Evolutionary conservation across 2,888 invertebrate genomes (phyloP), one percentile per base, ranked within the genome.

Genomic region (Heteromyza rotundicornis): DNA sequence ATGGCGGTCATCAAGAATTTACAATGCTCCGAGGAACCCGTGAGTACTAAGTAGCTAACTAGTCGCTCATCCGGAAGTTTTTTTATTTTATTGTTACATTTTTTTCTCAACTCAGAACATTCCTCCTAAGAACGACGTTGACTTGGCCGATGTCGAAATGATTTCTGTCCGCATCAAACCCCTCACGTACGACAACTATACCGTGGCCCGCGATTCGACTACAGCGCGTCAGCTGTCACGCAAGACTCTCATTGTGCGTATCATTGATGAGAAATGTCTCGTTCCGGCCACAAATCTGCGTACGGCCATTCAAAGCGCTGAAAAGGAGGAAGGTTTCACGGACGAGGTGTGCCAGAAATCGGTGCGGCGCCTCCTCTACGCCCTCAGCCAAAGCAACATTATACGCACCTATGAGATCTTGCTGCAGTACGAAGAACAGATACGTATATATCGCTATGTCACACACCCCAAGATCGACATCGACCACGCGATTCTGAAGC

Each of bases 161-260:
- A 73, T 80, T 1, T 64, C 56, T 2, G 57, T 68, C 0, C 64
- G 60, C n/a, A 55, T 78, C 1, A 72, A 72, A 10, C 60, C 35
- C 1, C 67, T 68, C 40, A 55, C 60, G 2, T 35, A 44, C n/a
- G 64, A 70, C 17, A 49, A 20, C 5, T 64, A 17, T 5, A 40
- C n/a, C 2, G 3, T 10, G 10, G 17, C 24, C 1, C 60, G 66
- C 3, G 70, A 67, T 1, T 62, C 68, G 12, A 55, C 63, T 23
- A 72, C 75, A 0, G 59, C 63, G 8, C 76, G 77, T 2, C 70
- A 77, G 55, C 44, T 87, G 10, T 81, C 83, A 49, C 83, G 92
- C 57, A 86, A 87, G n/a, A 87, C 88, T 72, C 81, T 87, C 59
- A 87, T 92, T 62, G 82, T 91, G 16, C 85, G 87, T 62, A 81